Evolutionary conservation across 2,888 invertebrate genomes (phyloP), one percentile per base, ranked within the genome.

Genomic region (Microctonus aethiopoides): DNA sequence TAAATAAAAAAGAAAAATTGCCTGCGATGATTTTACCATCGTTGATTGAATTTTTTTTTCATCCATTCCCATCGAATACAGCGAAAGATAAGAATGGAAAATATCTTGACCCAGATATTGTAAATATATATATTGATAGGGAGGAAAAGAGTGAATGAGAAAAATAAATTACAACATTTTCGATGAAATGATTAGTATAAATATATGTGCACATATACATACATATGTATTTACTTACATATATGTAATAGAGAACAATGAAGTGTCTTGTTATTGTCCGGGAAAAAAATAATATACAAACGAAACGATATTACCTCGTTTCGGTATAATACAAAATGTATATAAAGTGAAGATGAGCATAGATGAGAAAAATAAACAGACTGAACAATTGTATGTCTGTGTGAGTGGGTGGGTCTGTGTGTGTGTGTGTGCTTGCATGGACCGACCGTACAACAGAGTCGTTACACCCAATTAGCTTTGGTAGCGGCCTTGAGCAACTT

Each of bases 381-480:
- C 16, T 59, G 67, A 67, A 56, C 29, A 51, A n/a, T 36, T 36
- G 7, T 11, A n/a, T n/a, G n/a, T 36, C 36, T 36, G 36, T 36
- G 36, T 36, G 10, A 36, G 2, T n/a, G n/a, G n/a, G n/a, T n/a
- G n/a, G n/a, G 9, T 36, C 13, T 46, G 52, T 59, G 29, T 69
- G 54, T 51, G 51, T 59, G 60, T 71, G n/a, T n/a, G n/a, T n/a
- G n/a, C n/a, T n/a, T n/a, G n/a, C n/a, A n/a, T n/a, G n/a, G n/a
- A n/a, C n/a, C n/a, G n/a, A 76, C 75, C 9, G 16, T 46, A 74
- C 76, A 78, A 80, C 79, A 75, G 75, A 74, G 77, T 82, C 78
- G 79, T 81, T 81, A 81, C 80, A 74, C 78, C 74, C 83, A 83
- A 83, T 83, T 83, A 81, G 75, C 79, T 80, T 79, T 75, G 77